Conservation (phyloP, 1,140 invertebrate species). For the Ceratitis capitata region DNA sequence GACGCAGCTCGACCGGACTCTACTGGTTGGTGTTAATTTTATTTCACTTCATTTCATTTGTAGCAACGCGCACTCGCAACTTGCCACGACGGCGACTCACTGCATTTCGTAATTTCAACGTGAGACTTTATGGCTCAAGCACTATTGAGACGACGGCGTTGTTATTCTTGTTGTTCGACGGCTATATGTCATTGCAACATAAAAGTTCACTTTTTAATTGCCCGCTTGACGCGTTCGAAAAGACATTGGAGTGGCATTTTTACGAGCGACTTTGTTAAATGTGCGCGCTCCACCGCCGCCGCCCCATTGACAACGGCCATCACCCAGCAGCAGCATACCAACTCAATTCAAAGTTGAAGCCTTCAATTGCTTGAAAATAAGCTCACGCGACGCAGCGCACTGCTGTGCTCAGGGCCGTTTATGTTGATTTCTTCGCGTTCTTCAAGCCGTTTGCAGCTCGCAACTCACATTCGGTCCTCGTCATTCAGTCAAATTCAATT, state of each 20-base stretch:
- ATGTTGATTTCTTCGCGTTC: background rate
- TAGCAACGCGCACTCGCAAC: slow-evolving; percentile 48
- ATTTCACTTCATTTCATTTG: slow-evolving; percentile 53
- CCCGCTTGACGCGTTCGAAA: slow-evolving; percentile 63
- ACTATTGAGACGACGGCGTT: background rate
- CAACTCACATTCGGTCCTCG: slow-evolving; percentile 44
- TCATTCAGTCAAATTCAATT: slow-evolving; percentile 61
- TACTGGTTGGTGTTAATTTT: slow-evolving; percentile 40
- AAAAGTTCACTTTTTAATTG: slow-evolving; percentile 65
- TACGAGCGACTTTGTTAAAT: slow-evolving; percentile 64
- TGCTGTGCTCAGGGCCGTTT: background rate
- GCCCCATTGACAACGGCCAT: background rate
- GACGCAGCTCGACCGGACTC: no score
- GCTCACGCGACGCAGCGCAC: background rate
- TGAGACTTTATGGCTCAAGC: background rate
- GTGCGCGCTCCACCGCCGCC: slow-evolving; percentile 54
- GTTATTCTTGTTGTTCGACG: background rate
- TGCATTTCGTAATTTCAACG: slow-evolving; percentile 25
- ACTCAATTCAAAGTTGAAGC: background rate
- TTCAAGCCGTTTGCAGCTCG: slow-evolving; percentile 47
- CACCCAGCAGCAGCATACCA: background rate
- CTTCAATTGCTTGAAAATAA: background rate
- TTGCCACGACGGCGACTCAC: slow-evolving; percentile 39
- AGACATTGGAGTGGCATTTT: slow-evolving; percentile 64
- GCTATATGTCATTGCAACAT: slow-evolving; percentile 65